These are phyloP conservation scores for Melanerpes formicivorus DNA, from an alignment of 2,113 vertebrate genomes.

Conservation along the genomic window DNA sequence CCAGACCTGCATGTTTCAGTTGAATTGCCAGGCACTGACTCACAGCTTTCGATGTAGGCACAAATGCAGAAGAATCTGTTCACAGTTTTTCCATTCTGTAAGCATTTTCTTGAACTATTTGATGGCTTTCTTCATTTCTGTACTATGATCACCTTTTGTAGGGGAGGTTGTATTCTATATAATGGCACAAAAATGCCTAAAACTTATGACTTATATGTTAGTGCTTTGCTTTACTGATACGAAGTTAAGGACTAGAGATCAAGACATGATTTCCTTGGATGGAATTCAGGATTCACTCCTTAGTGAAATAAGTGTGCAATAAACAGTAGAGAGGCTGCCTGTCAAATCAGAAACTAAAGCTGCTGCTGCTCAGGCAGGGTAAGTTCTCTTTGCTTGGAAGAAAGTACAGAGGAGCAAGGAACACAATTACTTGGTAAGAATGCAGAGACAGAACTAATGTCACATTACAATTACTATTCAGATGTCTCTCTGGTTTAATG, in stretches of 20 bases:
- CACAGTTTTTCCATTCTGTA: not conserved
- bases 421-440: not conserved
- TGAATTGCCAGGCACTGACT: conserved; percentile 8
- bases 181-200: not conserved
- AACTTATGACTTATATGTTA: not conserved
- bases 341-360: not conserved
- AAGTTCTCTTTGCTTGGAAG: not conserved
- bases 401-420: not conserved
- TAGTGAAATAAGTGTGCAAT: not conserved
- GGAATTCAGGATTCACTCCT: not conserved
- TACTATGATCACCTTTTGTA: not conserved
- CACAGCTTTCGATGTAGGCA: conserved; percentile 24
- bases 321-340: not conserved
- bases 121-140: not conserved
- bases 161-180: not conserved
- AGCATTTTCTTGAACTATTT: not conserved
- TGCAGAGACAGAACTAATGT: not conserved
- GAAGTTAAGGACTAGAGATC: not conserved
- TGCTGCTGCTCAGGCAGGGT: not conserved
- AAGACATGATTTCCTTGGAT: not conserved
- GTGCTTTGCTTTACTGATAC: not conserved
- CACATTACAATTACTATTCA: not conserved
- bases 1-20: conserved; percentile 20
- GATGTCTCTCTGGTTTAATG: not conserved
- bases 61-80: conserved; percentile 37